Evolutionary conservation across 2,797 vertebrate species (phyloP).

Genomic region (Malurus leucopterus): DNA sequence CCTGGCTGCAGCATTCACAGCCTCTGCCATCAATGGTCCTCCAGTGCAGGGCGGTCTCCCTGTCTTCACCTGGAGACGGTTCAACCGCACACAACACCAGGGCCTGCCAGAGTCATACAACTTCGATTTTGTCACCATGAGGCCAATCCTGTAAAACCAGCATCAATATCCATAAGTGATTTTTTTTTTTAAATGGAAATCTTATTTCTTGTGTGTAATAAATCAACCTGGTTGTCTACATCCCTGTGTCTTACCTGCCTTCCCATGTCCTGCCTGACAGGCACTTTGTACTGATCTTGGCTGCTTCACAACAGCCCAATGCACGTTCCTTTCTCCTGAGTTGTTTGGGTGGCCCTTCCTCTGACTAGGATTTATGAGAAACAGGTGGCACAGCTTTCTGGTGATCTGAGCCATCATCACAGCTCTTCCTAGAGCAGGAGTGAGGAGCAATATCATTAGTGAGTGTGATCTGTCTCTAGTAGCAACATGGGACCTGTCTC

Average conservation of each 20-base stretch:
- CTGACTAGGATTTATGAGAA: background rate
- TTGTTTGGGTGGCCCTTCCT: background rate
- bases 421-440: background rate
- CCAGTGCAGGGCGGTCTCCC: constrained; percentile 80
- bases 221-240: background rate
- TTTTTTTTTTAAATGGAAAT: background rate
- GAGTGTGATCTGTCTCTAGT: background rate
- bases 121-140: constrained; percentile 82
- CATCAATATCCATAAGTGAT: background rate
- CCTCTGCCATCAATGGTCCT: constrained; percentile 83
- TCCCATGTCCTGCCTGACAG: background rate
- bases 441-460: fast-evolving
- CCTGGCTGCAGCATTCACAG: constrained; percentile 76
- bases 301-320: background rate
- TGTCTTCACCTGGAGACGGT: constrained; percentile 80
- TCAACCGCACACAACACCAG: constrained; percentile 80
- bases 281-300: background rate
- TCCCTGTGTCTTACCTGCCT: background rate
- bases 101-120: constrained; percentile 82
- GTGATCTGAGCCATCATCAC: background rate
- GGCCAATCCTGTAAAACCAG: constrained; percentile 64
- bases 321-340: background rate
- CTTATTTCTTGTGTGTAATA: constrained; percentile 45
- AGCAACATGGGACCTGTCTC: background rate
- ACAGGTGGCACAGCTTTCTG: background rate